phyloP scores from a whole-genome alignment of 2,888 invertebrate species.

The Sabellastarte sp. region DNA sequence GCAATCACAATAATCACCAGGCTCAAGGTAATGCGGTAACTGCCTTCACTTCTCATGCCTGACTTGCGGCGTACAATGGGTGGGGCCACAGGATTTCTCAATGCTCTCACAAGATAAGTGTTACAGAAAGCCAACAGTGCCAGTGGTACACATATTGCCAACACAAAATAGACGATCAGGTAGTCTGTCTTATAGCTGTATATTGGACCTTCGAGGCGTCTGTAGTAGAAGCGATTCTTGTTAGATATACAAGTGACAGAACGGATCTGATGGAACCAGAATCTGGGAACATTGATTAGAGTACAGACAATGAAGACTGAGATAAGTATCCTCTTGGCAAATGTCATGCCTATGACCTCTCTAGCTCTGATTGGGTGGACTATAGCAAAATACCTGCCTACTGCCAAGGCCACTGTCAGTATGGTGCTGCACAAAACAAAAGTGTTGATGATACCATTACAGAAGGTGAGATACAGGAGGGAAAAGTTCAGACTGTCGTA shows the following conservation, averaged over 20 bases:
- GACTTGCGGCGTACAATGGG: no score
- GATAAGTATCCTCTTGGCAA: background rate
- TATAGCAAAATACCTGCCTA: background rate
- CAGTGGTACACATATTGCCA: background rate
- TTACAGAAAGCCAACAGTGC: background rate
- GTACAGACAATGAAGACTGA: background rate
- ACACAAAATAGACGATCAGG: background rate
- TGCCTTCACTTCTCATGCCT: no score
- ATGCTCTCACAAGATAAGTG: background rate
- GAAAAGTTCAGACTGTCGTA: background rate
- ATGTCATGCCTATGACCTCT: background rate
- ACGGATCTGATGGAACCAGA: background rate
- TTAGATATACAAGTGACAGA: background rate
- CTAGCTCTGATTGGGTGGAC: background rate
- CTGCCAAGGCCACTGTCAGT: background rate
- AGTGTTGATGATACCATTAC: background rate
- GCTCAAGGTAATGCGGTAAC: background rate
- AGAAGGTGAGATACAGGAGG: background rate
- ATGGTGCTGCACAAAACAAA: background rate
- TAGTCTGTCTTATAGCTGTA: background rate
- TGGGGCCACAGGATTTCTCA: background rate
- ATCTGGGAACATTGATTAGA: background rate
- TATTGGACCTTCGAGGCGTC: background rate
- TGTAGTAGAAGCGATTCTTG: background rate
- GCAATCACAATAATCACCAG: background rate